Evolutionary conservation across 2,797 vertebrate species (phyloP).

Genomic region (Propithecus deckenii): DNA sequence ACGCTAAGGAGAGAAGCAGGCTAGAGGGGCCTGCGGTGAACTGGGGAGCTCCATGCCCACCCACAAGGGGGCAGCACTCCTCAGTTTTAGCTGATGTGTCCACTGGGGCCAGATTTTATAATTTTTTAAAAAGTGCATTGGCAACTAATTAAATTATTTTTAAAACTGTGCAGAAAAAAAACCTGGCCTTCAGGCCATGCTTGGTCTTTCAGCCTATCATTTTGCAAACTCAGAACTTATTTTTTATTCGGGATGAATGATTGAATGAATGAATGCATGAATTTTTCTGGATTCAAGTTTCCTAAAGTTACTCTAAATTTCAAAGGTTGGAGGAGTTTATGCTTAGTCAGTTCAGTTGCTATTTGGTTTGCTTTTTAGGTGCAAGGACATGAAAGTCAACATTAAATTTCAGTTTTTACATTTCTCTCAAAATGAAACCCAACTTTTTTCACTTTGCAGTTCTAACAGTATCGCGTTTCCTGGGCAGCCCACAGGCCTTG

Average conservation of each 20-base stretch:
- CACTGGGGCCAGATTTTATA: neutral
- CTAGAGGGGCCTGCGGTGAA: neutral
- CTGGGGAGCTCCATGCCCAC: neutral
- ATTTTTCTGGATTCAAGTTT: conserved; percentile 38
- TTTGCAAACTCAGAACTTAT: neutral
- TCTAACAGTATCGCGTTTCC: conserved; percentile 41
- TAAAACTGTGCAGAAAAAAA: neutral
- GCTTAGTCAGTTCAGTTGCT: neutral
- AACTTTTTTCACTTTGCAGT: conserved; percentile 20
- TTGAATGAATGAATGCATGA: neutral
- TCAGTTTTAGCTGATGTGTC: neutral
- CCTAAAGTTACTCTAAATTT: conserved; percentile 39
- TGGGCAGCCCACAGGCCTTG: conserved; percentile 47
- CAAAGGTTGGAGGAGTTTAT: conserved; percentile 31
- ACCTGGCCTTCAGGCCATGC: neutral
- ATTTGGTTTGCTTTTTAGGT: neutral
- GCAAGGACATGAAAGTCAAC: conserved; percentile 49
- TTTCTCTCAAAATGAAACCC: conserved; percentile 51
- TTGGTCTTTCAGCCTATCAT: neutral
- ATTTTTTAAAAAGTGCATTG: neutral
- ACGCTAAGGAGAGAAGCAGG: neutral
- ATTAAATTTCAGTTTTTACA: conserved; percentile 44
- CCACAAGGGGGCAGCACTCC: conserved; percentile 12
- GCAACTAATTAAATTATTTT: conserved; percentile 36
- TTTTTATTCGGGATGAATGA: neutral